Evolutionary conservation across 2,113 vertebrate genomes (phyloP).

Genomic region (Saguinus midas): DNA sequence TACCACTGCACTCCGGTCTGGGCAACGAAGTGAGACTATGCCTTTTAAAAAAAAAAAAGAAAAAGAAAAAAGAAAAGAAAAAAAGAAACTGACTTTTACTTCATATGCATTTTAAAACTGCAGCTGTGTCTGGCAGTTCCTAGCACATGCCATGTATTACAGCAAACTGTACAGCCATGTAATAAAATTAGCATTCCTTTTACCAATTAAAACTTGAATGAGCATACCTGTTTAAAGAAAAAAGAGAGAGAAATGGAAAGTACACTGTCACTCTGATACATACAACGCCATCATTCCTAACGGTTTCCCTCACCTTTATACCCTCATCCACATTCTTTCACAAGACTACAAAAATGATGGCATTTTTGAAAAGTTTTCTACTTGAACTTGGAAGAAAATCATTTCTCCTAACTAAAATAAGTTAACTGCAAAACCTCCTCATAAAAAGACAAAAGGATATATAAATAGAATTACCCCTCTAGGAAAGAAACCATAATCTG

Average conservation of each 20-base stretch:
- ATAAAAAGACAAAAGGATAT: neutral
- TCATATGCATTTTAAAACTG: slow-evolving; percentile 12
- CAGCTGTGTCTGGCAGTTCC: slow-evolving; percentile 14
- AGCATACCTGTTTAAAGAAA: neutral
- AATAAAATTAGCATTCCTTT: slow-evolving; percentile 44
- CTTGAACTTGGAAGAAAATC: neutral
- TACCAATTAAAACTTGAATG: neutral
- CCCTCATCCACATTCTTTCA: neutral
- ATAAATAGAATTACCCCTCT: neutral
- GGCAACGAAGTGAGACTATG: too few species aligned
- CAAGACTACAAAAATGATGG: neutral
- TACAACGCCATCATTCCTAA: accelerated
- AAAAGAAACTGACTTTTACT: neutral
- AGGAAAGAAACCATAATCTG: neutral
- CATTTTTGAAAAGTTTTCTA: slow-evolving; percentile 37
- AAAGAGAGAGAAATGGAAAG: neutral
- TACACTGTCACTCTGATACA: neutral
- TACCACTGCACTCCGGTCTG: too few species aligned
- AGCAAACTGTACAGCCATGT: slow-evolving; percentile 8
- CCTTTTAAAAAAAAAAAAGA: too few species aligned
- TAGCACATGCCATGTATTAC: neutral
- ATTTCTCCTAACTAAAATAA: slow-evolving; percentile 12
- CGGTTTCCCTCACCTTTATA: neutral
- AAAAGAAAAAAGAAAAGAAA: too few species aligned
- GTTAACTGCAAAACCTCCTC: slow-evolving; percentile 13